Conservation (phyloP, 2,113 vertebrate genomes). For the Solenodon paradoxus region DNA sequence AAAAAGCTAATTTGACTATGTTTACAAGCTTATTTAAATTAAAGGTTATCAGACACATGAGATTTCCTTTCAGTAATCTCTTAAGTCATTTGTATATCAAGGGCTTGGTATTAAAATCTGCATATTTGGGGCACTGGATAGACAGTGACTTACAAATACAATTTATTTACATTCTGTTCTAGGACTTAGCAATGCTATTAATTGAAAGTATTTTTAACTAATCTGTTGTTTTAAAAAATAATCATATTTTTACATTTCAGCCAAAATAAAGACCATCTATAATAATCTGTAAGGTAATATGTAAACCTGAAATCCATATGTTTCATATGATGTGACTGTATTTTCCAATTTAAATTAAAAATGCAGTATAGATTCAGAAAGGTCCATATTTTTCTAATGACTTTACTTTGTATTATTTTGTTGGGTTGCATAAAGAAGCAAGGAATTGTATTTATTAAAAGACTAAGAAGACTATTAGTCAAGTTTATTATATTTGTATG, state of each 20-base stretch:
- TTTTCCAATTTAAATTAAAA: constrained; percentile 68
- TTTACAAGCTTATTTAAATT: constrained; percentile 74
- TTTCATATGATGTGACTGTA: constrained; percentile 63
- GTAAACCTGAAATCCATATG: constrained; percentile 44
- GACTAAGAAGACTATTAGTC: constrained; percentile 56
- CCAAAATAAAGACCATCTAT: constrained; percentile 60
- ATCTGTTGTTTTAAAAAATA: constrained; percentile 58
- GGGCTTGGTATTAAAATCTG: constrained; percentile 10
- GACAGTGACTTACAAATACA: constrained; percentile 11
- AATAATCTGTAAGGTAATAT: constrained; percentile 50
- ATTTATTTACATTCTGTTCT: constrained; percentile 20
- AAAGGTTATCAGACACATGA: neutral
- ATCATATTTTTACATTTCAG: constrained; percentile 66
- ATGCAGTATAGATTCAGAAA: constrained; percentile 68
- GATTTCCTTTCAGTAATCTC: constrained; percentile 30
- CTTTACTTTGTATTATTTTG: constrained; percentile 65
- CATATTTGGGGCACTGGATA: constrained; percentile 52
- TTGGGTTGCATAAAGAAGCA: constrained; percentile 71
- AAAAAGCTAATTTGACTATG: constrained; percentile 67
- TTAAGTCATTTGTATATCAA: constrained; percentile 48
- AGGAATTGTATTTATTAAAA: constrained; percentile 73
- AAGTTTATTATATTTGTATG: constrained; percentile 73
- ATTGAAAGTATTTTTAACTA: constrained; percentile 57
- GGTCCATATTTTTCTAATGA: constrained; percentile 73
- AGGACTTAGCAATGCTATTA: constrained; percentile 33